These are phyloP conservation scores for Noctua janthe DNA, from an alignment of 2,888 invertebrate species.

Conservation along the genomic window DNA sequence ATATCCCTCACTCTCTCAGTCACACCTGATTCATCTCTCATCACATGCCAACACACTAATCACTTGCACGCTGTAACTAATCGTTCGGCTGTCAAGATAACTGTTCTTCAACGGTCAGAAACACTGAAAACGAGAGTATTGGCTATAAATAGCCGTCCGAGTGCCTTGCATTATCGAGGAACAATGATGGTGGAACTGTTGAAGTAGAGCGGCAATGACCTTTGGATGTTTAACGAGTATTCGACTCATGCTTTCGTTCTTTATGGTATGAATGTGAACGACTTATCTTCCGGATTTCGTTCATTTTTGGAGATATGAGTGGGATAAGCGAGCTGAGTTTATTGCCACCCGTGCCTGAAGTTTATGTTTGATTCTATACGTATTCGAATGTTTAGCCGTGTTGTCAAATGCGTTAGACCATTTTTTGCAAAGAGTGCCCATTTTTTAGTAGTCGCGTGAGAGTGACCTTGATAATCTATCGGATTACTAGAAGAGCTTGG, in stretches of 20 bases:
- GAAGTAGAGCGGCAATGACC: slow-evolving; percentile 36
- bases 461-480: slow-evolving; percentile 13
- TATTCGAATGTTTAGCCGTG: slow-evolving; percentile 1
- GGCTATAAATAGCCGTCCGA: slow-evolving; percentile 55
- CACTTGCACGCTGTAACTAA: slow-evolving; percentile 10
- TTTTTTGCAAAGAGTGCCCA: background rate
- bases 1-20: background rate
- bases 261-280: background rate
- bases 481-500: background rate
- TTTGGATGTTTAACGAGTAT: slow-evolving; percentile 16
- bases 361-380: background rate
- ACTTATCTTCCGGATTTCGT: slow-evolving; percentile 20
- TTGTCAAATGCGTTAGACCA: background rate
- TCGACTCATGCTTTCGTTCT: slow-evolving; percentile 22
- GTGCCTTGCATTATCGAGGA: slow-evolving; percentile 35
- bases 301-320: slow-evolving; percentile 1
- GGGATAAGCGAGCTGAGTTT: background rate
- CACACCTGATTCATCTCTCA: slow-evolving; percentile 6
- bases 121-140: slow-evolving; percentile 66
- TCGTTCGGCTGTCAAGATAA: slow-evolving; percentile 31
- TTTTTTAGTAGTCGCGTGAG: background rate
- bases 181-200: slow-evolving; percentile 24
- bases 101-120: slow-evolving; percentile 43
- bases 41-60: slow-evolving; percentile 13
- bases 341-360: slow-evolving; percentile 3